A percentile compares a stretch with the other conserved stretches of the same genome.
Evolutionary conservation across 2,113 vertebrate species (phyloP).

Genomic region (Saiga tatarica): DNA sequence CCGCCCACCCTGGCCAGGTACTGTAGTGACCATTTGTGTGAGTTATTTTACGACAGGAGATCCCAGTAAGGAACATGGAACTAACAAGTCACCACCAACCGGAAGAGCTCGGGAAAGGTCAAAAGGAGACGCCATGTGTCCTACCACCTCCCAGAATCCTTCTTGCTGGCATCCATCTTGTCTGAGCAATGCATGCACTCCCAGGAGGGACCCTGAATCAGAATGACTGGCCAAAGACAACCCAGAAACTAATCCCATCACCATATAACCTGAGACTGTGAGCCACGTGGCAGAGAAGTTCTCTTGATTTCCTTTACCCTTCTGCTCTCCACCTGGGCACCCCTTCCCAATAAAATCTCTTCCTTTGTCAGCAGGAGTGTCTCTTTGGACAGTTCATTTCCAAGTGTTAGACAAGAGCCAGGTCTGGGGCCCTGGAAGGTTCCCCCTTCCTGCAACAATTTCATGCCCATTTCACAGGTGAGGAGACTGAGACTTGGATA

Average conservation of each 20-base stretch:
- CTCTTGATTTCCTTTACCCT: neutral
- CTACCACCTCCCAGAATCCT: neutral
- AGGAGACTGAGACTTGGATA: neutral
- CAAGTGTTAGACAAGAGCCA: neutral
- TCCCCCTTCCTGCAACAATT: neutral
- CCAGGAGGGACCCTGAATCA: neutral
- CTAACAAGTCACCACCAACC: neutral
- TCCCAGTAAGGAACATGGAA: neutral
- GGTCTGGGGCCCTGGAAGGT: neutral
- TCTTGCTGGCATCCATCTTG: neutral
- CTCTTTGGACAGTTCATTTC: neutral
- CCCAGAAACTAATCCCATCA: neutral
- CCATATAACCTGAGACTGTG: neutral
- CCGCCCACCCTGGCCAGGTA: neutral
- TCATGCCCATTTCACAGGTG: neutral
- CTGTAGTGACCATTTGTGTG: neutral
- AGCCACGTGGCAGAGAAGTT: neutral
- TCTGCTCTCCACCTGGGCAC: accelerated
- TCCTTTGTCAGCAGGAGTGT: neutral
- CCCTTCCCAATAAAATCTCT: neutral
- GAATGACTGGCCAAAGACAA: neutral
- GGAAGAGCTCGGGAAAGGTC: neutral
- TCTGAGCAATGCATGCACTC: neutral
- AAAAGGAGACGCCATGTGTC: neutral
- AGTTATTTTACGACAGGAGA: neutral